Base-by-base conservation (phyloP, 2,113 vertebrate genomes). In the Toxotes jaculatrix region DNA sequence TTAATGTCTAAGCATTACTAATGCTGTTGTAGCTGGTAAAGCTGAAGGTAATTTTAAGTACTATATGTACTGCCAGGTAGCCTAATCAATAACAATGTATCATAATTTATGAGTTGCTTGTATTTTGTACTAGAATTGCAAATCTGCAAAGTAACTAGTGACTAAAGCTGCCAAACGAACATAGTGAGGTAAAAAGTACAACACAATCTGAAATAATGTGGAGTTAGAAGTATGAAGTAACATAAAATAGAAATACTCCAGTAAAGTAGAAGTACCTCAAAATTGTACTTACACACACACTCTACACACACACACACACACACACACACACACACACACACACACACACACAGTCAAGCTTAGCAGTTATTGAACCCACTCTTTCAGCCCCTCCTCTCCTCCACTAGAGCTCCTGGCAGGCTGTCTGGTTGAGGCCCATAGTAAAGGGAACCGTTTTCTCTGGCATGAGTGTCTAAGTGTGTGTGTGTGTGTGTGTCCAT, bases 381-480 rank as follows among this genome's bases (percentile, higher is more conserved):
- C 89, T 68, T 56, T 72, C 36, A 82, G 47, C 78, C 71, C 84
- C 79, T 74, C 79, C 82, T 77, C 80, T 62, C 72, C 82, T 63
- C 69, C 63, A 80, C 86, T 82, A 62, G n/a, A 74, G 84, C 81
- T 86, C 80, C 86, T 89, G 87, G 92, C 89, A 90, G 80, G 71
- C 86, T 17, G 85, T 92, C 88, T 90, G 86, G 74, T 87, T 90
- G 90, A 93, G 91, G 91, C 93, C 90, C 88, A 88, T 73, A 85
- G 85, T 88, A 78, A 84, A 91, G 86, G 91, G 91, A 90, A 70
- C 59, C 77, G 76, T 87, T 93, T 92, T 91, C 85, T 93, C 80
- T 91, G 91, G 67, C 81, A 76, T 38, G 72, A 76, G 71, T 73
- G 60, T 65, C 4, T 80, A 34, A 47, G 77, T 82, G 62, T 82